Percentiles rank a stretch among this genome's conserved stretches.
These are phyloP conservation scores for Trididemnum miniatum DNA, from an alignment of 23 tunicate species.

Conservation along the genomic window DNA sequence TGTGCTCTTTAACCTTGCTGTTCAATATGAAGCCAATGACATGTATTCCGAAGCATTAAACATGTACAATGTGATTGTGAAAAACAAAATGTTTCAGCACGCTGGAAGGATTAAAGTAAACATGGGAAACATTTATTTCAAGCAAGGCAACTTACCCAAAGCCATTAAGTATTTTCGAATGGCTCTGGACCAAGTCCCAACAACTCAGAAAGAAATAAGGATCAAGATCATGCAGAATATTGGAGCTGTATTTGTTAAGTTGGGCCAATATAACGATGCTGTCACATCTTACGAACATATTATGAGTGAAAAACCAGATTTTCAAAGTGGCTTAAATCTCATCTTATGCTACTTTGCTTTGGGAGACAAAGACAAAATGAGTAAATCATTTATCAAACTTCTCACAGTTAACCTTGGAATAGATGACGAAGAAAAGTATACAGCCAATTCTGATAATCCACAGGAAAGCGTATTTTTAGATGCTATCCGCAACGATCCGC, in stretches of 20 bases:
- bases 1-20: conserved; percentile 86
- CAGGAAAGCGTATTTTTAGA: conserved; percentile 84
- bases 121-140: conserved; percentile 96
- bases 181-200: conserved; percentile 97
- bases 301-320: conserved; percentile 96
- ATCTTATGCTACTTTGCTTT: conserved; percentile 90
- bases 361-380: conserved; percentile 94
- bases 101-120: conserved; percentile 94
- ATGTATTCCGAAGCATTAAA: conserved; percentile 93
- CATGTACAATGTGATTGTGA: conserved; percentile 90
- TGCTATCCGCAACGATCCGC: conserved; percentile 78
- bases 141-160: conserved; percentile 69
- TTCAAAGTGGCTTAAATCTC: conserved; percentile 87
- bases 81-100: conserved; percentile 96
- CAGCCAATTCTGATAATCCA: conserved; percentile 67
- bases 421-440: conserved; percentile 97
- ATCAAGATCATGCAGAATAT: conserved; percentile 92
- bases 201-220: conserved; percentile 79
- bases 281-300: conserved; percentile 96
- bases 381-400: conserved; percentile 63
- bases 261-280: conserved; percentile 97
- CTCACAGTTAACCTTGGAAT: conserved; percentile 79
- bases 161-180: conserved; percentile 91
- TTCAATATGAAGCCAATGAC: conserved; percentile 96
- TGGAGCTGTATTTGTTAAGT: conserved; percentile 85